phyloP scores from a whole-genome alignment of 2,888 invertebrate species.

The Aromia moschata region DNA sequence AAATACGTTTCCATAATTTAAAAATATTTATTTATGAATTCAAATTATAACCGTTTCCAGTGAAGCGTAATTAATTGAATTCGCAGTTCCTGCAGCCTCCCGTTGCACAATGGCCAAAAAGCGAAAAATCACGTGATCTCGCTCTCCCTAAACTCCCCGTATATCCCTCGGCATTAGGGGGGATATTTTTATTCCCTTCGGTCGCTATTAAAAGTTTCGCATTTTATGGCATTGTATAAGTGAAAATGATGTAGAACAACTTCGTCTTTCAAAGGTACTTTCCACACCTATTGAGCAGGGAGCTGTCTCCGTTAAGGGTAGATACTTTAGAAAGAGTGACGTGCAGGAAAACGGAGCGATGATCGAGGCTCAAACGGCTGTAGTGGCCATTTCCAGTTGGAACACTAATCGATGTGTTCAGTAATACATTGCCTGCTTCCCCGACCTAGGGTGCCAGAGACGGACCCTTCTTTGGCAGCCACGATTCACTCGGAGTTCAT shows the following conservation, averaged over 20 bases:
- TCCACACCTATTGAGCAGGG: constrained; percentile 2
- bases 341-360: constrained; percentile 55
- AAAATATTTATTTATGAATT: too few species aligned
- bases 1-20: too few species aligned
- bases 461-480: constrained; percentile 22
- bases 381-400: constrained; percentile 60
- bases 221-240: not conserved
- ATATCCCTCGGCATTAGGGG: not conserved
- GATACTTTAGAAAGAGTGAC: constrained; percentile 41
- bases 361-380: constrained; percentile 54
- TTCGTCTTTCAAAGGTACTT: constrained; percentile 9
- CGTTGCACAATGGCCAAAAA: not conserved
- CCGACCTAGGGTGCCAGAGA: constrained; percentile 5
- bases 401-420: constrained; percentile 59
- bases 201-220: not conserved
- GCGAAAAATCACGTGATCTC: not conserved
- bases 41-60: too few species aligned
- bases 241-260: not conserved
- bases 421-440: constrained; percentile 48
- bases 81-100: not conserved
- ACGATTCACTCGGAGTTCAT: not conserved
- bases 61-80: too few species aligned
- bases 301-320: constrained; percentile 6
- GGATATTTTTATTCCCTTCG: not conserved
- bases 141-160: not conserved